phyloP scores from a whole-genome alignment of 2,888 invertebrate species.

The Rambutsinella grinnellia region DNA sequence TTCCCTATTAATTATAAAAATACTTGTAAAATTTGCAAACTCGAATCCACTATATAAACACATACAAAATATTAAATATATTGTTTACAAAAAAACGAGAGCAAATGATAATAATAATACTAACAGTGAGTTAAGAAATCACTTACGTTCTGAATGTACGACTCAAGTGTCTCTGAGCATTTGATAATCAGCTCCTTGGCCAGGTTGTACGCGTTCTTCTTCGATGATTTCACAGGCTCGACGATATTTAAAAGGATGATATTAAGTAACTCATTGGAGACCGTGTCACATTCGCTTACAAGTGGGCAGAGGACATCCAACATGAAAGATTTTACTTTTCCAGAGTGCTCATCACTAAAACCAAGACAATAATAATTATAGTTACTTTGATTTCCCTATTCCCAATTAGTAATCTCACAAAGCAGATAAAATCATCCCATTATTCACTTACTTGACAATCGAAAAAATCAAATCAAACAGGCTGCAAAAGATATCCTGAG shows the following conservation, averaged over 20 bases:
- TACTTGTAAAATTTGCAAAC: no score
- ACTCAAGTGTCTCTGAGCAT: slow-evolving; percentile 92
- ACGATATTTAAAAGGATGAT: slow-evolving; percentile 94
- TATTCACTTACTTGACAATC: slow-evolving; percentile 89
- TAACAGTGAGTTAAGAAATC: no score
- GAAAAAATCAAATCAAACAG: slow-evolving; percentile 94
- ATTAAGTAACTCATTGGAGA: slow-evolving; percentile 93
- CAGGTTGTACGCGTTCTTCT: slow-evolving; percentile 89
- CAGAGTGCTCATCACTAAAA: slow-evolving; percentile 91
- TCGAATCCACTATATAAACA: background rate
- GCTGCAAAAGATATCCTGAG: slow-evolving; percentile 95
- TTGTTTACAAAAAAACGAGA: slow-evolving; percentile 6
- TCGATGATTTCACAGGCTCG: slow-evolving; percentile 91
- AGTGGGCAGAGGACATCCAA: slow-evolving; percentile 94
- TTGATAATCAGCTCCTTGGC: slow-evolving; percentile 93
- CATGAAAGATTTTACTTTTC: slow-evolving; percentile 97
- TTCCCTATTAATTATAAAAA: no score
- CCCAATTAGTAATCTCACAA: slow-evolving; percentile 14
- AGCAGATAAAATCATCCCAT: background rate
- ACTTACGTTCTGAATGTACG: slow-evolving; percentile 92
- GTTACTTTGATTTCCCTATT: slow-evolving; percentile 15
- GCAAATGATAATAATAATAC: slow-evolving; percentile 38
- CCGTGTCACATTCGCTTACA: slow-evolving; percentile 94
- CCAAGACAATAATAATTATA: slow-evolving; percentile 54
- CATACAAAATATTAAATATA: background rate